Conservation (phyloP, 2,113 vertebrate species). For the Ia io region DNA sequence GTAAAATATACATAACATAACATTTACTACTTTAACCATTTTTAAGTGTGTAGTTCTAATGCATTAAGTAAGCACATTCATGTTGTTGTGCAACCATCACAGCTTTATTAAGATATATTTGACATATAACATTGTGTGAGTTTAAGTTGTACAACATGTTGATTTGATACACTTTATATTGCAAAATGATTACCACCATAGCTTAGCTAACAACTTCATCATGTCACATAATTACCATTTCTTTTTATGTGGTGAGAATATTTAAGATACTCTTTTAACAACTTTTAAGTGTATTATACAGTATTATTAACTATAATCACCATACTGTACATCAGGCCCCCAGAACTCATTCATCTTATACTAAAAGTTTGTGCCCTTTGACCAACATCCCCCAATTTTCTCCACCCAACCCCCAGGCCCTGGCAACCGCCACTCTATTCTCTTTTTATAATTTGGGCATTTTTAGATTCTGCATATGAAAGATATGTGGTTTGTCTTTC, state of each 20-base stretch:
- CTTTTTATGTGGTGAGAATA: not conserved
- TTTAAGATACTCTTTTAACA: not conserved
- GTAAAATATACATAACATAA: not conserved
- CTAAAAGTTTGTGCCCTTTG: not conserved
- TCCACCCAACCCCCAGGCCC: too few species aligned
- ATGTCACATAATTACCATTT: not conserved
- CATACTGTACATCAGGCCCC: not conserved
- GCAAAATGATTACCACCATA: not conserved
- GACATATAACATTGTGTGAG: not conserved
- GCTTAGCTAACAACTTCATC: not conserved
- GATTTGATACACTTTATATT: not conserved
- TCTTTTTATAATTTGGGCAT: not conserved
- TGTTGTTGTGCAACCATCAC: not conserved
- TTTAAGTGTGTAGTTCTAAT: not conserved
- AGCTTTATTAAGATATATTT: not conserved
- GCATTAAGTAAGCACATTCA: not conserved
- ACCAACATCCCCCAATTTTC: not conserved
- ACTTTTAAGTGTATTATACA: not conserved
- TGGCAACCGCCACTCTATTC: not conserved
- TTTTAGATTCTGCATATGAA: not conserved
- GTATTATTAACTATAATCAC: not conserved
- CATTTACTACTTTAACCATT: not conserved
- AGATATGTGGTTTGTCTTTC: not conserved
- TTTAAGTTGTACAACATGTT: not conserved
- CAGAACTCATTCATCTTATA: not conserved